Conservation (phyloP, 2,113 vertebrate species). For the Phylloscopus trochiloides region DNA sequence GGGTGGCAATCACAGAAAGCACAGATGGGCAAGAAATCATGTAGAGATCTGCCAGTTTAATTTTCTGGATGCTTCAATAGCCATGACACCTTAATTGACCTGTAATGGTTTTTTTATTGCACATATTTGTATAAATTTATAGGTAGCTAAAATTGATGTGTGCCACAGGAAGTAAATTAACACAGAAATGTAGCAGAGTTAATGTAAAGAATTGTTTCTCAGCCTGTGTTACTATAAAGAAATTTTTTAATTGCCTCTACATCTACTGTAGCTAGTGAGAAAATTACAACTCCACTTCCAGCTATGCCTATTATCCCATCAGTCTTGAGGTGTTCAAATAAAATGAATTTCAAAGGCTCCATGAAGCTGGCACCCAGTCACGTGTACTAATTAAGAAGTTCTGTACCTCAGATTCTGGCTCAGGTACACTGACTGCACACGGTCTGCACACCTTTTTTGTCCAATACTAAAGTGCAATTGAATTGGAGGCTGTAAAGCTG, state of each 20-base stretch:
- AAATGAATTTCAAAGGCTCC: background rate
- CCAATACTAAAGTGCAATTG: background rate
- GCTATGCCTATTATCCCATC: background rate
- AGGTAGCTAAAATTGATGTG: background rate
- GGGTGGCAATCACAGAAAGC: background rate
- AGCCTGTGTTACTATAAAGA: background rate
- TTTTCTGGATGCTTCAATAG: constrained; percentile 14
- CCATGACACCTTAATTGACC: constrained; percentile 7
- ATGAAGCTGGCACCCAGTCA: background rate
- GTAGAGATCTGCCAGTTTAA: background rate
- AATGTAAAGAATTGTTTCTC: constrained; percentile 16
- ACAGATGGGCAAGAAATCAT: background rate
- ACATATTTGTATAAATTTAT: constrained; percentile 20
- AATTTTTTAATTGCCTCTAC: background rate
- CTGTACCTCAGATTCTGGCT: background rate
- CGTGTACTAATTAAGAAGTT: background rate
- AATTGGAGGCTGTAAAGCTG: background rate
- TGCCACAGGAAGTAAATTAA: constrained; percentile 35
- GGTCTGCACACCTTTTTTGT: background rate
- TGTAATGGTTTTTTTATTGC: constrained; percentile 39
- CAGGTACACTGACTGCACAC: background rate
- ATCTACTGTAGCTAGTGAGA: background rate
- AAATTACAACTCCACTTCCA: background rate
- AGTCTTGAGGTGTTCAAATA: background rate
- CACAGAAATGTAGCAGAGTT: background rate